Conservation (phyloP, 1,140 invertebrate species). For the Drosophila bocqueti region DNA sequence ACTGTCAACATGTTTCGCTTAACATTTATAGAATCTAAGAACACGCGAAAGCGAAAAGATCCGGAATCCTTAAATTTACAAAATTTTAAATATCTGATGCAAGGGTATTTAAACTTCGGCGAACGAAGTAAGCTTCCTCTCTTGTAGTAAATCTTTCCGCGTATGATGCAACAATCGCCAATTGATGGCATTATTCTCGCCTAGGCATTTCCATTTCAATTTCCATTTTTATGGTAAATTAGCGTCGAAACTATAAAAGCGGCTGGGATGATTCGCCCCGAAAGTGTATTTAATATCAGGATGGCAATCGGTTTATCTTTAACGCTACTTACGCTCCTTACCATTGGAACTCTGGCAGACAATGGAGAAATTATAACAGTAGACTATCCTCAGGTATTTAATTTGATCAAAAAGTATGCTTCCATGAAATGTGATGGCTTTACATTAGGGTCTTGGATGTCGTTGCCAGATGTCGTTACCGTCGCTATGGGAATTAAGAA, state of each 20-base stretch:
- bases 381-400: not conserved
- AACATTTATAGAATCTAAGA: too few species aligned
- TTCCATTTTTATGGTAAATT: not conserved
- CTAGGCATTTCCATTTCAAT: not conserved
- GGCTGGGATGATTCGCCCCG: not conserved
- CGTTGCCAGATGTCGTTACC: not conserved
- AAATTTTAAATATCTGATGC: too few species aligned
- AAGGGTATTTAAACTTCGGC: too few species aligned
- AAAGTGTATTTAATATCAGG: not conserved
- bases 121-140: too few species aligned
- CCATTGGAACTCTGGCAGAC: not conserved
- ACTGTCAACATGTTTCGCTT: too few species aligned
- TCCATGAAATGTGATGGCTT: not conserved
- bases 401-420: not conserved
- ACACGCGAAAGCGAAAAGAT: too few species aligned
- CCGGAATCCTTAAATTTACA: too few species aligned
- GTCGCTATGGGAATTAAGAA: not conserved
- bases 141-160: not conserved
- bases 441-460: not conserved
- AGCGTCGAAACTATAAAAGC: conserved; percentile 25
- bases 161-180: conserved; percentile 8
- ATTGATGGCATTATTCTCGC: conserved; percentile 4
- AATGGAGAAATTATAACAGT: not conserved
- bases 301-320: not conserved
- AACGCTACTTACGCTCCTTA: not conserved